Conservation (phyloP, 2,888 invertebrate genomes). For the Augiades crinisus region DNA sequence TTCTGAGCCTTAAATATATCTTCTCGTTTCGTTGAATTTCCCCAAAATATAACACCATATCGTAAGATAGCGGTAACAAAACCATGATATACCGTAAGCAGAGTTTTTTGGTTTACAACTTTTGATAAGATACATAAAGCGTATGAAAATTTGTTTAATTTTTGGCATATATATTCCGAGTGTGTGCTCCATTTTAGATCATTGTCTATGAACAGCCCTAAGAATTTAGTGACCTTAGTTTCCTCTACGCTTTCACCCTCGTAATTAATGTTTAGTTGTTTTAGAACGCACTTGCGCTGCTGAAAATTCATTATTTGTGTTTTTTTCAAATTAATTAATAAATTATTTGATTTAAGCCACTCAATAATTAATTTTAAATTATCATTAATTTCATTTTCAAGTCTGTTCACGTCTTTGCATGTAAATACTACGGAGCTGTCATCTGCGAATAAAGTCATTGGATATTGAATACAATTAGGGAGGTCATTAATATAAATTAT, state of each 20-base stretch:
- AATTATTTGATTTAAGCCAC: constrained; percentile 13
- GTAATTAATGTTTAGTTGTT: not conserved
- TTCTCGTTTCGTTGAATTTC: not conserved
- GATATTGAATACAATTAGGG: constrained; percentile 1
- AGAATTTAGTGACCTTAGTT: not conserved
- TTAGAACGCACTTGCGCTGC: not conserved
- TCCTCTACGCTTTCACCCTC: not conserved
- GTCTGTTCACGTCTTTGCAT: not conserved
- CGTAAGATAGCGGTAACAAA: not conserved
- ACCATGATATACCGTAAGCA: not conserved
- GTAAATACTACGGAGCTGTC: constrained; percentile 5
- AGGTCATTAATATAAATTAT: constrained; percentile 18
- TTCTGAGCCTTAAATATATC: not conserved
- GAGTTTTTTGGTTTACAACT: not conserved
- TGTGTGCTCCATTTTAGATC: not conserved
- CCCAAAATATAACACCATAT: not conserved
- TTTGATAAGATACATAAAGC: not conserved
- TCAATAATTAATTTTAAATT: not conserved
- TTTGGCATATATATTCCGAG: not conserved
- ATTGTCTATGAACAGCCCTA: not conserved
- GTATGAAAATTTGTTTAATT: not conserved
- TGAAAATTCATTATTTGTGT: not conserved
- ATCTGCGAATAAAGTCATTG: constrained; percentile 16
- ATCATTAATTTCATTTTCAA: constrained; percentile 10
- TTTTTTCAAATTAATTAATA: constrained; percentile 5